Evolutionary conservation across 2,113 vertebrate species (phyloP).

Genomic region (Cricetomys ansorgei): DNA sequence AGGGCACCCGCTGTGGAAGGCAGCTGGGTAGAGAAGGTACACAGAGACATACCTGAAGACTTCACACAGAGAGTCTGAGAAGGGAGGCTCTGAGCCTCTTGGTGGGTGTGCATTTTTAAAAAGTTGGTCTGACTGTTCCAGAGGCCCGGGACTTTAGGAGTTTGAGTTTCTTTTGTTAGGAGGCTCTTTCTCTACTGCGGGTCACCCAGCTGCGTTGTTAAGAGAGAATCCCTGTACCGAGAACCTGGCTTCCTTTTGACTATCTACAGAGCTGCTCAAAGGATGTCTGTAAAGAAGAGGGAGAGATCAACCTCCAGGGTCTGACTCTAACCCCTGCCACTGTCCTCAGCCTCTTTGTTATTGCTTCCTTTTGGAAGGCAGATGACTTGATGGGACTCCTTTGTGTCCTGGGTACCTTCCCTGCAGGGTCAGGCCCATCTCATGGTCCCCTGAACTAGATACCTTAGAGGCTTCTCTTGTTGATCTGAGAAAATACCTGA

Average conservation of each 20-base stretch:
- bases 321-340: rapidly evolving
- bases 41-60: background rate
- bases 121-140: background rate
- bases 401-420: background rate
- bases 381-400: background rate
- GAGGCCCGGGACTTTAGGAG: background rate
- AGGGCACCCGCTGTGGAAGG: background rate
- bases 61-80: background rate
- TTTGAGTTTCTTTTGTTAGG: rapidly evolving
- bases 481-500: background rate
- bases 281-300: background rate
- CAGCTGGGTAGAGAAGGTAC: too few species aligned
- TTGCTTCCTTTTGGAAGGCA: background rate
- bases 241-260: background rate
- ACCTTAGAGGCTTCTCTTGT: background rate
- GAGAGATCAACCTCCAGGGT: background rate
- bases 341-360: background rate
- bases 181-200: background rate
- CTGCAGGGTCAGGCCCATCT: background rate
- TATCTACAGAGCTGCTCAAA: background rate
- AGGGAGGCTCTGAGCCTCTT: background rate
- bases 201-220: background rate
- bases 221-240: background rate
- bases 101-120: background rate
- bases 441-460: background rate